Base-by-base conservation (phyloP, 2,113 vertebrate genomes). In the Notothenia coriiceps region DNA sequence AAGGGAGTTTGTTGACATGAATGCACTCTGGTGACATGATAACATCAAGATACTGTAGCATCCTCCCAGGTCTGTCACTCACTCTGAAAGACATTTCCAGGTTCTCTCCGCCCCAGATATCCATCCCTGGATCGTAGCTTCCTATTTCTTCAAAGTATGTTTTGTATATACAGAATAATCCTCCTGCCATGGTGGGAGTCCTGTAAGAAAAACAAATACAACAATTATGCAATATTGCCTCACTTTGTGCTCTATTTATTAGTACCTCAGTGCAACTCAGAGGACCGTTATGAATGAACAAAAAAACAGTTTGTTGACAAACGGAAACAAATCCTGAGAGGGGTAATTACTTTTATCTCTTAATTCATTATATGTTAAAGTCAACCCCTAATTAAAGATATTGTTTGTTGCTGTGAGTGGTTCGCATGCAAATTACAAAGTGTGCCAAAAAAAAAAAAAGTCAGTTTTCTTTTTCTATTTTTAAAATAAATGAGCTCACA, bases 31-130 rank as follows among this genome's bases (percentile, higher is more conserved):
- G 29, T 46, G 49, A 52, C 9, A 14, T 9, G 20, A 52, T 52
- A 29, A 40, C 20, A 56, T 68, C 60, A 0, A 40, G 5, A 59
- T 5, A 22, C 22, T 22, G 22, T 22, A 25, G 0, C 33, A 5
- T 46, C 59, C 20, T 29, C 35, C 6, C 2, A 1, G 9, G 4
- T 49, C 29, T 17, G 22, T 51, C 40, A 95, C 94, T 98, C 95
- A 99, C 98, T 95, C 98, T 97, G 92, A 99, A 99, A 93, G 98
- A 99, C 96, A 99, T 98, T 95, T 99, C 98, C 92, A 99, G 95
- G 94, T 99, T 99, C 92, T 99, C 98, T 86, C 98, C 98, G 79
- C 98, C 98, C 98, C 98, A 99, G 93, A 99, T 99, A 95, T 99
- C 98, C 98, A 99, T 99, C 89, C 98, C 98, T 75, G 98, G 96